Conservation (phyloP, 2,797 vertebrate genomes). For the Cyprinodon diabolis region DNA sequence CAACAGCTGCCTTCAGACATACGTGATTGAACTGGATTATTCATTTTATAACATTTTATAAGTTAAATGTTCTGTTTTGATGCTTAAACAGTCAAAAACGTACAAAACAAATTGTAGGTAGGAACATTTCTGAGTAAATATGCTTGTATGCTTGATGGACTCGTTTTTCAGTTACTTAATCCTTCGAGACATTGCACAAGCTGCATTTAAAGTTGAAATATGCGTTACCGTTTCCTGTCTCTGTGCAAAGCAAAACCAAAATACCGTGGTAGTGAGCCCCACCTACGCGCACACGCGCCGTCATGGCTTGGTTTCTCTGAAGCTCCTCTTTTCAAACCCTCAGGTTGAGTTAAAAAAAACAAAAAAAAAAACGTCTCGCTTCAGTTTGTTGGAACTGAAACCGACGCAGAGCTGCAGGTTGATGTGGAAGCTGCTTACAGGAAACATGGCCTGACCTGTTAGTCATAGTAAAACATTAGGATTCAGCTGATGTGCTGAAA, state of each 20-base stretch:
- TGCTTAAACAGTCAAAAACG: background rate
- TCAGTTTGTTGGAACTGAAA: background rate
- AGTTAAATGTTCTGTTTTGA: background rate
- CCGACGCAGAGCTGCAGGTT: background rate
- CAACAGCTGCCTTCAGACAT: constrained; percentile 7
- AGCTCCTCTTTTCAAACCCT: background rate
- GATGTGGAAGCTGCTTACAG: background rate
- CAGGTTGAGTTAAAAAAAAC: background rate
- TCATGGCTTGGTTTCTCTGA: background rate
- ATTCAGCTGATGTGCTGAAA: background rate
- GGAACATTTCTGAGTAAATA: background rate
- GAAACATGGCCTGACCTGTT: background rate
- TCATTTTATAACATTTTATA: background rate
- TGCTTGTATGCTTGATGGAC: background rate
- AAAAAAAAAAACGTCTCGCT: too few relatives aligned
- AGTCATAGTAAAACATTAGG: background rate
- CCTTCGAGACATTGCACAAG: background rate
- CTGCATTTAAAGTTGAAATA: background rate
- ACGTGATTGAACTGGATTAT: background rate
- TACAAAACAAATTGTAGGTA: background rate
- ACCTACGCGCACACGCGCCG: too few relatives aligned
- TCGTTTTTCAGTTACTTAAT: too few relatives aligned
- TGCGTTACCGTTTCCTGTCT: background rate
- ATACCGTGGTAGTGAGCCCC: background rate
- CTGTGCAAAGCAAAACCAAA: background rate